Conservation (phyloP, 2,888 invertebrate species). For the Phyllotreta cruciferae region DNA sequence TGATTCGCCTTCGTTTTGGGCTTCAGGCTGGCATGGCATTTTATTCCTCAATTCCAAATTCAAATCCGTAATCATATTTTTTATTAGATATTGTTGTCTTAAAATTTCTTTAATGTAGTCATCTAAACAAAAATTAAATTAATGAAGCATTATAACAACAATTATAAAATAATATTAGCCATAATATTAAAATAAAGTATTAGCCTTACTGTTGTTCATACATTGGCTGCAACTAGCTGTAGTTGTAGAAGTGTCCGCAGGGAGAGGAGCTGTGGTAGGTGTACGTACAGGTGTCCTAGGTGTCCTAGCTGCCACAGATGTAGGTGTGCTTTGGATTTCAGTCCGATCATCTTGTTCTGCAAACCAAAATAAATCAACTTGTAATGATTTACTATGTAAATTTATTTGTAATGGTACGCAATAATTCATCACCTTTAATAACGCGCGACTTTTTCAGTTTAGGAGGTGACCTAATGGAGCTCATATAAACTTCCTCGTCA, state of each 20-base stretch:
- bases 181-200: neutral
- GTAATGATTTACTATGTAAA: neutral
- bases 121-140: slow-evolving; percentile 7
- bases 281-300: neutral
- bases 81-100: slow-evolving; percentile 3
- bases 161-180: neutral
- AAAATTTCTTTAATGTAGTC: slow-evolving; percentile 17
- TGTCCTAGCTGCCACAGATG: neutral
- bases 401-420: slow-evolving; percentile 9
- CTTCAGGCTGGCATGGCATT: slow-evolving; percentile 4
- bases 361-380: neutral
- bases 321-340: neutral
- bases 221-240: slow-evolving; percentile 5
- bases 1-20: slow-evolving; percentile 3
- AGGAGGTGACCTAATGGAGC: slow-evolving; percentile 1
- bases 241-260: neutral
- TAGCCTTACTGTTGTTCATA: slow-evolving; percentile 1
- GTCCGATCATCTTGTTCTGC: neutral
- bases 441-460: slow-evolving; percentile 1
- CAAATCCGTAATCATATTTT: slow-evolving; percentile 9
- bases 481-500: slow-evolving; percentile 3
- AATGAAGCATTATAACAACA: neutral
- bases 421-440: slow-evolving; percentile 15
- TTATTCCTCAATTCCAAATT: slow-evolving; percentile 6
- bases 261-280: neutral